These are phyloP conservation scores for Corythoichthys haematopterus DNA, from an alignment of 2,113 vertebrate species.

Conservation along the genomic window DNA sequence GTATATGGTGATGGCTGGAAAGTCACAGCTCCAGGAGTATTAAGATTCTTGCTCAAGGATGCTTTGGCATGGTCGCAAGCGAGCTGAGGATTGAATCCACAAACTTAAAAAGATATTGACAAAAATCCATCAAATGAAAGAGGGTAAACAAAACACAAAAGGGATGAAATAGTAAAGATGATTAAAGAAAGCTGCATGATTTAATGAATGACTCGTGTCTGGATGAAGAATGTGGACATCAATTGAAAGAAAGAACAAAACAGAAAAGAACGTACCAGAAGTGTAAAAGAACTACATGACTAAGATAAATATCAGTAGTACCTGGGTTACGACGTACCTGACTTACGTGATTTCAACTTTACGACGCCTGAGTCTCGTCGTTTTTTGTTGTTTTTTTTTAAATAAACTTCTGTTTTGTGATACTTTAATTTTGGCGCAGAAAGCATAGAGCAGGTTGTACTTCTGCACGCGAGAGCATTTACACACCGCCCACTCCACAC, in stretches of 20 bases:
- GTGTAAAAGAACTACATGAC: neutral
- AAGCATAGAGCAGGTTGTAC: too few species aligned
- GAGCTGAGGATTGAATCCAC: neutral
- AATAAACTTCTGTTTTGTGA: too few species aligned
- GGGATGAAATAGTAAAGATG: slow-evolving; percentile 1
- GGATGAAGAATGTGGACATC: neutral
- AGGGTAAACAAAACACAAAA: neutral
- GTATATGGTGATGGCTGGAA: neutral
- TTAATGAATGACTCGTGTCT: slow-evolving; percentile 18
- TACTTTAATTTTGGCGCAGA: too few species aligned
- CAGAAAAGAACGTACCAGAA: slow-evolving; percentile 8
- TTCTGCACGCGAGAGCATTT: too few species aligned
- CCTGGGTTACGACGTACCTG: too few species aligned
- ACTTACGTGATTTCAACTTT: too few species aligned
- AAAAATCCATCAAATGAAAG: neutral
- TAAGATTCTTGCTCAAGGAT: neutral
- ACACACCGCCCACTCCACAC: too few species aligned
- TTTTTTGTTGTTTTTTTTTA: too few species aligned
- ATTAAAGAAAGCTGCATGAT: slow-evolving; percentile 28
- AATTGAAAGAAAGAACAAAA: neutral
- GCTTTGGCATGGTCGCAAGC: neutral
- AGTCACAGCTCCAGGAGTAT: neutral
- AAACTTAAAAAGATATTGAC: neutral
- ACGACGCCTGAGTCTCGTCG: too few species aligned
- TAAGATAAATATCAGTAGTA: neutral